Evolutionary conservation across 2,113 vertebrate species (phyloP).

Genomic region (Propithecus coquereli): DNA sequence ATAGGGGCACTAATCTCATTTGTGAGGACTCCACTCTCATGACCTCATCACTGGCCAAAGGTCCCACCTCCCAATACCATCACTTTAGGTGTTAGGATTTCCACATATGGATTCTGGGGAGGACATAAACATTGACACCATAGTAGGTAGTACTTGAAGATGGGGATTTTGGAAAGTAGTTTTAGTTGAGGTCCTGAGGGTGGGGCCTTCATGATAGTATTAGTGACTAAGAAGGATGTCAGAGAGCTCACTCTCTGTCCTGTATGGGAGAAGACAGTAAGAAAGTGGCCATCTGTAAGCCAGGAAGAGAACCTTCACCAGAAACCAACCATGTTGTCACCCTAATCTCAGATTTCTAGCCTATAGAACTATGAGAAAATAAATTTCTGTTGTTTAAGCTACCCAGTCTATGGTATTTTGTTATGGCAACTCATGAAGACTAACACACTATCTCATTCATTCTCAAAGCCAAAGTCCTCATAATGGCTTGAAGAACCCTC

Average conservation of each 20-base stretch:
- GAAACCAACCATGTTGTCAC: background rate
- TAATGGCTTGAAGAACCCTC: background rate
- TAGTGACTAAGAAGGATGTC: background rate
- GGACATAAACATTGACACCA: background rate
- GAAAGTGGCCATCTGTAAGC: too few species aligned
- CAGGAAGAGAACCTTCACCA: background rate
- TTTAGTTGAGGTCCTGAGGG: background rate
- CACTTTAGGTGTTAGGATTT: background rate
- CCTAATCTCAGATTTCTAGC: background rate
- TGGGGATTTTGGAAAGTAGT: background rate
- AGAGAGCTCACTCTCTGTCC: background rate
- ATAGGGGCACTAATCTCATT: background rate
- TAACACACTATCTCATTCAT: background rate
- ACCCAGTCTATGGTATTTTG: background rate
- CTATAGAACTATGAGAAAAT: background rate
- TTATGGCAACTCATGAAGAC: background rate
- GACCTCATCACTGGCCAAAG: background rate
- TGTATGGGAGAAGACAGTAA: background rate
- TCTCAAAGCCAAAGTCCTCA: background rate
- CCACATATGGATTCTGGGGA: background rate
- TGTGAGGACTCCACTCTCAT: background rate
- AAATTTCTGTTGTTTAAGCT: background rate
- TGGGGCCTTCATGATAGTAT: background rate
- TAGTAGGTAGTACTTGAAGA: background rate
- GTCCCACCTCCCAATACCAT: background rate